Percentiles rank a stretch among this genome's conserved stretches.
These are phyloP conservation scores for Osmerus eperlanus DNA, from an alignment of 2,113 vertebrate genomes.

Conservation along the genomic window DNA sequence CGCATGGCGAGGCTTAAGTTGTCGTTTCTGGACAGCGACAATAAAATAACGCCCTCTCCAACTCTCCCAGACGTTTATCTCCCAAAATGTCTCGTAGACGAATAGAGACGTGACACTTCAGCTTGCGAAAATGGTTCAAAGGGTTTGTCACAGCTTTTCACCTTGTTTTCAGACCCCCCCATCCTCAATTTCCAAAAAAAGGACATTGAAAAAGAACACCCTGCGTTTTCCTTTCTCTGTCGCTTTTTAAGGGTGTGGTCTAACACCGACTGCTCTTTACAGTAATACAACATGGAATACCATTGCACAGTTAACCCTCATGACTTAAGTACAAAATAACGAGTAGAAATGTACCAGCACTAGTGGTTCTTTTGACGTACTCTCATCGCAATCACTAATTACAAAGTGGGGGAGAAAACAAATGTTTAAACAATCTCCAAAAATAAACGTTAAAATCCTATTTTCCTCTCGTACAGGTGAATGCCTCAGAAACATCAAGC, in stretches of 20 bases:
- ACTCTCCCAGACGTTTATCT: too few species aligned
- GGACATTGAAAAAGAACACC: constrained; percentile 9
- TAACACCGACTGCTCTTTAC: constrained; percentile 42
- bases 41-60: too few species aligned
- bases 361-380: constrained; percentile 73
- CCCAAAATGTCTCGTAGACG: background rate
- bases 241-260: constrained; percentile 24
- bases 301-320: constrained; percentile 64
- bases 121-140: background rate
- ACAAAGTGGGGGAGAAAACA: constrained; percentile 54
- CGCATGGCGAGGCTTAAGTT: too few species aligned
- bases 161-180: constrained; percentile 6
- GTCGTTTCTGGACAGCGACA: too few species aligned
- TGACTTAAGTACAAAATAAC: constrained; percentile 80
- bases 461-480: constrained; percentile 65
- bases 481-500: constrained; percentile 72
- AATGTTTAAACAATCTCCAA: constrained; percentile 20
- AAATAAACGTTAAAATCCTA: constrained; percentile 35
- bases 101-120: background rate
- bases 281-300: constrained; percentile 68
- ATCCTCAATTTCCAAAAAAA: constrained; percentile 10
- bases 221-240: background rate
- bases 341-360: constrained; percentile 80
- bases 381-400: constrained; percentile 67
- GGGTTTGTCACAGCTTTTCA: constrained; percentile 35